Conservation (phyloP, 2,113 vertebrate species). For the Sapayoa aenigma region DNA sequence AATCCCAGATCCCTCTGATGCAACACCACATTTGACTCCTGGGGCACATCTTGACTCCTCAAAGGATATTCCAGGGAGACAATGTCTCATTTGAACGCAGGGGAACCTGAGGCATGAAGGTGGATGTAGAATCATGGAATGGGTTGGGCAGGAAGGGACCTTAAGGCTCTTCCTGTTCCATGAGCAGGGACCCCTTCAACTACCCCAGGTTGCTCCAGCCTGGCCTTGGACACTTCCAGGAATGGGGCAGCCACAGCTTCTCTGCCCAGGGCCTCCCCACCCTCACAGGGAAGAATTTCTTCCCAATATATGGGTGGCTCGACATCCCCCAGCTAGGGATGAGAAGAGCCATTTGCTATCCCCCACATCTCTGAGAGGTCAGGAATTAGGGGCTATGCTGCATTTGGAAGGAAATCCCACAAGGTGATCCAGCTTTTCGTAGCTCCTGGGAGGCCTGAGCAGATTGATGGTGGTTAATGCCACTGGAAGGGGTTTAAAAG, state of each 20-base stretch:
- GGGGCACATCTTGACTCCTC: background rate
- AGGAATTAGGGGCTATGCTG: background rate
- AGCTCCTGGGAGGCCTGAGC: background rate
- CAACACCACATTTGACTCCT: background rate
- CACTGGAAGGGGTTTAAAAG: background rate
- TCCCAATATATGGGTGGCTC: fast-evolving
- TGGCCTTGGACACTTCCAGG: background rate
- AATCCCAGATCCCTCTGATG: too few relatives aligned
- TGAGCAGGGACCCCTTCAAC: background rate
- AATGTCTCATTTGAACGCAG: background rate
- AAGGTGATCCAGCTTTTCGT: background rate
- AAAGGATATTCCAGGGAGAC: background rate
- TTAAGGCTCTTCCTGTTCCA: background rate
- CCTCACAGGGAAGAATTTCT: background rate
- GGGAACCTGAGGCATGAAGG: background rate
- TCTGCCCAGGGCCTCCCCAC: background rate
- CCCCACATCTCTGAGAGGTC: fast-evolving
- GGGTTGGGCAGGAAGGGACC: background rate
- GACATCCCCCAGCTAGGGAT: background rate
- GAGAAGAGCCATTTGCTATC: background rate
- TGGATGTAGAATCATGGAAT: background rate
- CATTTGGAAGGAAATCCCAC: background rate
- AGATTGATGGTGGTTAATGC: background rate
- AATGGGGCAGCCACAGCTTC: background rate
- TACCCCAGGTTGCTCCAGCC: background rate